A percentile compares a stretch with the other conserved stretches of the same genome.
phyloP scores from a whole-genome alignment of 1,140 invertebrate species.

The Brachionus angularis region DNA sequence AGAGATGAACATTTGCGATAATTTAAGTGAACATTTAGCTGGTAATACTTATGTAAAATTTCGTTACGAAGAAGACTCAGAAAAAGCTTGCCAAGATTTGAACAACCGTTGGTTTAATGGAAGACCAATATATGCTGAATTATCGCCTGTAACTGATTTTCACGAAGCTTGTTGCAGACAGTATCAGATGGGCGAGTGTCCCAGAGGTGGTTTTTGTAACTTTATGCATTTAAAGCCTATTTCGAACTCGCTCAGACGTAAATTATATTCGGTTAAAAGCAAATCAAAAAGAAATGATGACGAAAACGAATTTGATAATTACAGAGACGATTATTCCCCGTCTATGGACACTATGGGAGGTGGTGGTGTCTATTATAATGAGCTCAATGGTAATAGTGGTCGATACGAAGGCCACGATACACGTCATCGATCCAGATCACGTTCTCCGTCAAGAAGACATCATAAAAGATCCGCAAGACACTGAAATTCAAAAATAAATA shows the following conservation, averaged over 20 bases:
- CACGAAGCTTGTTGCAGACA: slow-evolving; percentile 96
- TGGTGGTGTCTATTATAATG: slow-evolving; percentile 27
- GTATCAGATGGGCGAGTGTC: slow-evolving; percentile 98
- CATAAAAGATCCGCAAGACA: slow-evolving; percentile 16
- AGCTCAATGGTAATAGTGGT: slow-evolving; percentile 20
- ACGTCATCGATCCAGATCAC: slow-evolving; percentile 11
- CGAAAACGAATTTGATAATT: slow-evolving; percentile 16
- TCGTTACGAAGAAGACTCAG: slow-evolving; percentile 94
- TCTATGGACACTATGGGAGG: slow-evolving; percentile 37
- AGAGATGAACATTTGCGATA: slow-evolving; percentile 99
- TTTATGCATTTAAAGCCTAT: slow-evolving; percentile 99
- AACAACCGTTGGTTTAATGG: slow-evolving; percentile 99
- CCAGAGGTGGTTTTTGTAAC: slow-evolving; percentile 95
- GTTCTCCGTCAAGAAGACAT: slow-evolving; percentile 30
- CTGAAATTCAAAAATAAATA: background rate
- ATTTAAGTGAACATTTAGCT: slow-evolving; percentile 93
- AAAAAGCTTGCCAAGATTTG: slow-evolving; percentile 88
- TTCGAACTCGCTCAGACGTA: slow-evolving; percentile 76
- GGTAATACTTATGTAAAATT: slow-evolving; percentile 70
- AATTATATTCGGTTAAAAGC: slow-evolving; percentile 44
- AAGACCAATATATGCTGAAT: slow-evolving; percentile 91
- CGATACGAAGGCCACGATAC: slow-evolving; percentile 14
- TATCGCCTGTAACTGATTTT: slow-evolving; percentile 97
- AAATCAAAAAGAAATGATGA: slow-evolving; percentile 6
- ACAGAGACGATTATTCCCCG: slow-evolving; percentile 20